Evolutionary conservation across 1,140 invertebrate species (phyloP).

Genomic region (Caerostris darwini): DNA sequence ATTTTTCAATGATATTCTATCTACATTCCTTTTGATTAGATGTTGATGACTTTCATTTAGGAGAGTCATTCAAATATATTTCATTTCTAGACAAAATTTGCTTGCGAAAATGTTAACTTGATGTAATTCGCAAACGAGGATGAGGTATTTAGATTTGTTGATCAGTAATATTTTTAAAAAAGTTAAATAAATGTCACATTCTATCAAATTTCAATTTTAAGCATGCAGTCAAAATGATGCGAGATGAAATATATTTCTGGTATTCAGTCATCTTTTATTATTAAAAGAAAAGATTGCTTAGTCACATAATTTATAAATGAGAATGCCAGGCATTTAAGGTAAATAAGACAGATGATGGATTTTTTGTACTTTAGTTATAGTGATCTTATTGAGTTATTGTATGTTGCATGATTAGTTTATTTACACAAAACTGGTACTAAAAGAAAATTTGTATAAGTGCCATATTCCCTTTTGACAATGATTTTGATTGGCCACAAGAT

Average conservation of each 20-base stretch:
- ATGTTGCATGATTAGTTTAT: too few relatives aligned
- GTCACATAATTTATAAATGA: too few relatives aligned
- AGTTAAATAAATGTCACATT: neutral
- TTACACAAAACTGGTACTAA: too few relatives aligned
- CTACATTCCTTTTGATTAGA: too few relatives aligned
- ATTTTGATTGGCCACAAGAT: too few relatives aligned
- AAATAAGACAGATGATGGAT: too few relatives aligned
- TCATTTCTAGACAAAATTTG: neutral
- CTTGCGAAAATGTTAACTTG: slow-evolving; percentile 5
- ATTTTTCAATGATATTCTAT: too few relatives aligned
- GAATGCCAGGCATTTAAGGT: too few relatives aligned
- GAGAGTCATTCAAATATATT: neutral
- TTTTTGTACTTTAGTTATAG: too few relatives aligned
- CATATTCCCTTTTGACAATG: too few relatives aligned
- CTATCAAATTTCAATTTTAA: neutral
- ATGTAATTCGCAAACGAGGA: slow-evolving; percentile 8
- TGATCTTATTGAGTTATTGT: too few relatives aligned
- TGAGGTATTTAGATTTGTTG: neutral
- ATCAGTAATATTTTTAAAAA: neutral
- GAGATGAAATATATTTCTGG: neutral
- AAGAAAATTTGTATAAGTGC: too few relatives aligned
- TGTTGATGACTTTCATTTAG: neutral
- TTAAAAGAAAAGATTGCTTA: neutral
- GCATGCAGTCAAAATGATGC: neutral
- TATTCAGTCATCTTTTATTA: neutral